Evolutionary conservation across 2,113 vertebrate species (phyloP).

Genomic region (Psilopsiagon aurifrons): DNA sequence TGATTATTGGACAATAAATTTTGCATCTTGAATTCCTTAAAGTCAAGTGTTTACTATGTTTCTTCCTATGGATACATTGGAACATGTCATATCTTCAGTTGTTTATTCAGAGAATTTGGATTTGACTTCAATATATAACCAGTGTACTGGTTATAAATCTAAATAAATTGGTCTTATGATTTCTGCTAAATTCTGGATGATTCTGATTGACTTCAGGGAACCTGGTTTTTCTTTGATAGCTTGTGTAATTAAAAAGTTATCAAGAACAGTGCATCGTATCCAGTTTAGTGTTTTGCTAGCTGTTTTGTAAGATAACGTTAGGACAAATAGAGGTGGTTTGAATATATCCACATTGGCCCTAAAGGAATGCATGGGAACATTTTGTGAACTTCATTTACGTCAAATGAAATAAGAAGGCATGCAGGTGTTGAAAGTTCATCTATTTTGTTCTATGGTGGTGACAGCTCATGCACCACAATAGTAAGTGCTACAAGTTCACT

Average conservation of each 20-base stretch:
- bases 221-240: neutral
- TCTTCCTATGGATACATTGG: neutral
- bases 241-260: neutral
- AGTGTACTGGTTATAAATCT: neutral
- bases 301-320: neutral
- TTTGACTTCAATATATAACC: neutral
- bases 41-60: neutral
- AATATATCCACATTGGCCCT: neutral
- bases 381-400: neutral
- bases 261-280: neutral
- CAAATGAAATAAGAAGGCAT: neutral
- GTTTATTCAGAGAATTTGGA: neutral
- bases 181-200: neutral
- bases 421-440: neutral
- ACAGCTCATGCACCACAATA: accelerated
- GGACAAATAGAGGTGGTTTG: neutral
- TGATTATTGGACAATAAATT: neutral
- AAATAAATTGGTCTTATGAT: neutral
- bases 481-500: neutral
- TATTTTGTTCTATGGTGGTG: neutral
- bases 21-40: neutral
- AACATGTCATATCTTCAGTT: neutral
- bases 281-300: neutral
- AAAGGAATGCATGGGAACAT: neutral
- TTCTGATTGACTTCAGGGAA: neutral